These are phyloP conservation scores for Sorex fumeus DNA, from an alignment of 2,113 vertebrate species.

Conservation along the genomic window DNA sequence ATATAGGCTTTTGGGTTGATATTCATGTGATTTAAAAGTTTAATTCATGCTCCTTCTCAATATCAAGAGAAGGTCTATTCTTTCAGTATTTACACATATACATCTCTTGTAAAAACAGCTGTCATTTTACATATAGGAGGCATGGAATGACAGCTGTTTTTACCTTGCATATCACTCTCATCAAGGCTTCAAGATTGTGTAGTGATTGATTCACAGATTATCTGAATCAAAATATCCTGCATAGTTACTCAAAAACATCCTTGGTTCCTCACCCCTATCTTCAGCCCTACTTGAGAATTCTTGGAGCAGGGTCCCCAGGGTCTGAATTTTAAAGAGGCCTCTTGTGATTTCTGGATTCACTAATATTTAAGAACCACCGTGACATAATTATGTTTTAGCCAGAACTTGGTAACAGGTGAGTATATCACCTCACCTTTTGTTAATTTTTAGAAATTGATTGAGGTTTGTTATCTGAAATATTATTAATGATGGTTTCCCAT, in stretches of 20 bases:
- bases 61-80: background rate
- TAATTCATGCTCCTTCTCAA: constrained; percentile 12
- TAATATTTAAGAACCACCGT: background rate
- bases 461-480: too few relatives aligned
- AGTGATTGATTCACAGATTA: background rate
- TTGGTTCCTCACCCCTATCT: background rate
- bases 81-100: background rate
- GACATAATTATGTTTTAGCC: background rate
- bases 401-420: background rate
- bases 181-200: background rate
- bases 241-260: background rate
- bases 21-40: background rate
- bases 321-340: background rate
- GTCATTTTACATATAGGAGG: background rate
- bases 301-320: background rate
- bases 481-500: too few relatives aligned
- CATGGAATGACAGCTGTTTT: background rate
- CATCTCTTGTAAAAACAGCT: background rate
- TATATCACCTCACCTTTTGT: background rate
- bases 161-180: background rate
- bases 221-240: background rate
- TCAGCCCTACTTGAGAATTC: background rate
- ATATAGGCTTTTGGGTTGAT: background rate
- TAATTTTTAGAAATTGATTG: too few relatives aligned
- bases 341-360: background rate